Percentiles rank a stretch among this genome's conserved stretches.
Evolutionary conservation across 2,888 invertebrate species (phyloP).

Genomic region (Agrotis puta): DNA sequence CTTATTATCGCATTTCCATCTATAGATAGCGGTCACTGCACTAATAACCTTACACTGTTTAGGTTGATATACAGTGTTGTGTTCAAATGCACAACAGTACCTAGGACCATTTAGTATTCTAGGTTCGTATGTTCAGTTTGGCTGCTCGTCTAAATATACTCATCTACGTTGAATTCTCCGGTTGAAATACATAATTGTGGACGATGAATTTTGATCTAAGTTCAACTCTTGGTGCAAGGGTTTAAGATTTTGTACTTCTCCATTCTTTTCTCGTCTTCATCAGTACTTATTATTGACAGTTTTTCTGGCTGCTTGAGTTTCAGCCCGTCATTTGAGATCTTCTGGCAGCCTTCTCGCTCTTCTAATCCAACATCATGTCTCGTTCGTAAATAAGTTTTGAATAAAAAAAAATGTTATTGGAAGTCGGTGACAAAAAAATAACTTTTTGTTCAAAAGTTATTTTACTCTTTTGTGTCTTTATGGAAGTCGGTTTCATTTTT

Average conservation of each 20-base stretch:
- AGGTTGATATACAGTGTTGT: not conserved
- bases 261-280: not conserved
- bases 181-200: no score
- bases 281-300: no score
- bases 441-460: no score
- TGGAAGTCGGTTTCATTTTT: no score
- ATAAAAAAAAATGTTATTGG: no score
- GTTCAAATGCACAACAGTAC: not conserved
- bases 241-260: not conserved
- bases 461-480: no score
- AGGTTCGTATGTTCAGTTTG: not conserved
- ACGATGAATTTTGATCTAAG: not conserved
- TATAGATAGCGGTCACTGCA: slow-evolving; percentile 31
- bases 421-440: no score
- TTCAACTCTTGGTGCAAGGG: not conserved
- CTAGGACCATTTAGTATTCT: not conserved
- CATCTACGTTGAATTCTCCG: not conserved
- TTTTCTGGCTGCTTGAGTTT: no score
- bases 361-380: no score
- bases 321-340: no score
- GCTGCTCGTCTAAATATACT: not conserved
- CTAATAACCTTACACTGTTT: slow-evolving; percentile 29
- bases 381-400: no score
- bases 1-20: not conserved
- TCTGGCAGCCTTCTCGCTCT: no score